These are phyloP conservation scores for Potamarius usumacintae DNA, from an alignment of 2,113 vertebrate genomes.

Conservation along the genomic window DNA sequence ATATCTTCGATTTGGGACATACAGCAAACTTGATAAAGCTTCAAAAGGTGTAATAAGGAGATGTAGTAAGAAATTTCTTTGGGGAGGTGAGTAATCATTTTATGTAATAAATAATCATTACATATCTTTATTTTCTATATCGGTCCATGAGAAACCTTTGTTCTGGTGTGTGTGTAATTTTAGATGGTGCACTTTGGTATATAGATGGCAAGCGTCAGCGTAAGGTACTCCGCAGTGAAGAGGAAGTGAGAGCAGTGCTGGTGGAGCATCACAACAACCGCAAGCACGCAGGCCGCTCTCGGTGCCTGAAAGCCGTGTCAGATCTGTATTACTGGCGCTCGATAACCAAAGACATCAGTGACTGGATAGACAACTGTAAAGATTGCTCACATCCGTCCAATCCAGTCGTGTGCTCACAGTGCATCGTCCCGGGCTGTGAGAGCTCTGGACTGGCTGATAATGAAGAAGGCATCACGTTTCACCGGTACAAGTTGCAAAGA, in stretches of 20 bases:
- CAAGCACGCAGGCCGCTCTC: slow-evolving; percentile 51
- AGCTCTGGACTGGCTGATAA: slow-evolving; percentile 65
- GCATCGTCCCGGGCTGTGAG: slow-evolving; percentile 64
- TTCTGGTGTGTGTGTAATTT: neutral
- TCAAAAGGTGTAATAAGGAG: slow-evolving; percentile 34
- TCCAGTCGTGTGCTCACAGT: slow-evolving; percentile 58
- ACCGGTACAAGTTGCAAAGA: slow-evolving; percentile 53
- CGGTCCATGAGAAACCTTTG: neutral
- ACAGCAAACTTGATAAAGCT: slow-evolving; percentile 34
- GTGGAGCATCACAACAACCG: slow-evolving; percentile 65
- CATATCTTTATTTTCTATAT: neutral
- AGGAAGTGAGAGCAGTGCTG: slow-evolving; percentile 61
- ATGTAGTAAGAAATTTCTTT: slow-evolving; percentile 37
- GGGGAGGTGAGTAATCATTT: slow-evolving; percentile 30
- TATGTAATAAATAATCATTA: neutral
- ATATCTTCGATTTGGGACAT: slow-evolving; percentile 41
- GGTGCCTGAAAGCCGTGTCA: slow-evolving; percentile 14
- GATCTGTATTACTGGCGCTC: slow-evolving; percentile 64
- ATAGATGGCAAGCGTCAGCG: slow-evolving; percentile 58
- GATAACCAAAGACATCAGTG: slow-evolving; percentile 62
- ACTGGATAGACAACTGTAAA: slow-evolving; percentile 64
- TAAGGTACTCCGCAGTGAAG: slow-evolving; percentile 59
- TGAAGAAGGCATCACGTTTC: slow-evolving; percentile 65
- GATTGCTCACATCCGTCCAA: slow-evolving; percentile 61
- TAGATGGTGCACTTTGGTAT: slow-evolving; percentile 62